Conservation (phyloP, 2,113 vertebrate genomes). For the Telmatochromis sp. region DNA sequence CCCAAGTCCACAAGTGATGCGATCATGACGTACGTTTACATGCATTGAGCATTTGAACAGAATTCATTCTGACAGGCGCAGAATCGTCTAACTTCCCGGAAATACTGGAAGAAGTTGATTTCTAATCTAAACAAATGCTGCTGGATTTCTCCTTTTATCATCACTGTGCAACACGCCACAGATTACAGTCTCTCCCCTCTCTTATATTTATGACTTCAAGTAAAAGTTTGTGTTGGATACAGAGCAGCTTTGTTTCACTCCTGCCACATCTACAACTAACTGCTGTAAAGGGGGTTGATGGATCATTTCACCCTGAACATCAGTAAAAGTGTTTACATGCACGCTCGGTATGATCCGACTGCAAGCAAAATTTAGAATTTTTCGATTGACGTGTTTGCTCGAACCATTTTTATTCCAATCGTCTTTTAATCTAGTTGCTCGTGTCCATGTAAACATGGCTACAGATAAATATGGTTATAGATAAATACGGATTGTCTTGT, state of each 20-base stretch:
- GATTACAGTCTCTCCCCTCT: background rate
- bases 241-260: background rate
- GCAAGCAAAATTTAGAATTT: background rate
- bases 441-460: background rate
- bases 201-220: background rate
- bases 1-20: background rate
- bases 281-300: background rate
- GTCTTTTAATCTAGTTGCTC: background rate
- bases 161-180: background rate
- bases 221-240: background rate
- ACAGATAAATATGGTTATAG: background rate
- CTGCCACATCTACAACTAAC: background rate
- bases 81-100: background rate
- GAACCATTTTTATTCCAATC: background rate
- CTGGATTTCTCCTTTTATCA: background rate
- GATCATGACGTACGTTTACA: background rate
- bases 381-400: background rate
- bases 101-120: background rate
- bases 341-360: accelerated
- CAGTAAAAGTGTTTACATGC: background rate
- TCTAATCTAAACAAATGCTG: background rate
- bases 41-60: background rate
- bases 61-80: background rate
- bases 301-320: background rate
- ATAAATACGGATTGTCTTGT: background rate